Evolutionary conservation across 2,888 invertebrate species (phyloP).

Genomic region (Temnothorax unifasciatus): DNA sequence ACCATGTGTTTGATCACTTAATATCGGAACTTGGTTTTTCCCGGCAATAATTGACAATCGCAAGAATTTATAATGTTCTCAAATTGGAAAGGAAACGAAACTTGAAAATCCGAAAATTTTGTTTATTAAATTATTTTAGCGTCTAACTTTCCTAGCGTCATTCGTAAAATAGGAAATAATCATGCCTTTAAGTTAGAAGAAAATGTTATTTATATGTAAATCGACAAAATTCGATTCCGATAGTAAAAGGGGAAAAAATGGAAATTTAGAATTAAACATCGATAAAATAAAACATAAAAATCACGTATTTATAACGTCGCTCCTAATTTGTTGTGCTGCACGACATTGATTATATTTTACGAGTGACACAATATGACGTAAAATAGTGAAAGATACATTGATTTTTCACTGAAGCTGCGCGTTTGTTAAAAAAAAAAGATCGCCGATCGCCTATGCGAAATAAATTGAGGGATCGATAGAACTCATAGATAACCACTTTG

Average conservation of each 20-base stretch:
- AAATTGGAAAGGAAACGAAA: not conserved
- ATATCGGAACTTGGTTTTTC: not conserved
- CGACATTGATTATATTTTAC: not conserved
- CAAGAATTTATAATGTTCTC: not conserved
- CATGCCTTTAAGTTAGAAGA: not conserved
- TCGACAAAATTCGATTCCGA: not conserved
- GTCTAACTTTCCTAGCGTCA: not conserved
- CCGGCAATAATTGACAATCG: not conserved
- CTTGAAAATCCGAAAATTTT: not conserved
- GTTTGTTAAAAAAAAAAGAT: slow-evolving; percentile 30
- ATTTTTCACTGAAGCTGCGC: slow-evolving; percentile 19
- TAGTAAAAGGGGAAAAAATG: not conserved
- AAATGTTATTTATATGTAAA: not conserved
- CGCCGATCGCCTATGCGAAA: slow-evolving; percentile 36
- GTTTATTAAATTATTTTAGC: not conserved
- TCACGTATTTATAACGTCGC: not conserved
- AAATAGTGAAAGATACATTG: not conserved
- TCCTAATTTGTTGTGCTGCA: not conserved
- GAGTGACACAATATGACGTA: not conserved
- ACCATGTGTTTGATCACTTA: not conserved
- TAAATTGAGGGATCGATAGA: slow-evolving; percentile 50
- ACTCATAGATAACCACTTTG: slow-evolving; percentile 37
- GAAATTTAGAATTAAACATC: not conserved
- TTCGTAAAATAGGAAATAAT: slow-evolving; percentile 5
- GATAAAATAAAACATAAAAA: not conserved